Evolutionary conservation across 2,797 vertebrate species (phyloP), one percentile per base, ranked within the genome.

Genomic region (Tenualosa ilisha): DNA sequence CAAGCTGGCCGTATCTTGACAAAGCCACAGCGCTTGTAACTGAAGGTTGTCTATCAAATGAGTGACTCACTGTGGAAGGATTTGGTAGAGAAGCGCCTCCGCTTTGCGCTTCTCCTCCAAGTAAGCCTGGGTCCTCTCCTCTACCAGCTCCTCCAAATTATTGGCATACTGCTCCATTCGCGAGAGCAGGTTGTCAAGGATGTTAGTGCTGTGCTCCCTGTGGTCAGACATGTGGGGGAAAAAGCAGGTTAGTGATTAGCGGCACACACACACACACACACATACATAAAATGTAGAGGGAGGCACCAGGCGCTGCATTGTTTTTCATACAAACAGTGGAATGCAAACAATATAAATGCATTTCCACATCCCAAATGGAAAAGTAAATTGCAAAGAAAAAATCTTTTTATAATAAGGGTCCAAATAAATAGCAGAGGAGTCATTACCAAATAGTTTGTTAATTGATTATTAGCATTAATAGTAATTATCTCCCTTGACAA

Each of bases 81-180:
- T 99, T 92, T 99, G 98, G 95, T 98, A 97, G 40, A 99, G 97
- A 61, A 99, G 94, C 0, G 96, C 95, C 91, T 99, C 98, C 0
- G 97, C 98, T 84, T 97, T 98, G 89, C 96, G 96, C 84, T 98
- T 99, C 96, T 99, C 98, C 87, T 99, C 98, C 68, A 99, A 94
- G 87, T 99, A 99, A 0, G 98, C 98, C 87, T 99, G 97, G 0
- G 97, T 99, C 0, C 98, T 89, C 79, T 98, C 98, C 90, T 98
- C 97, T 90, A 99, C 98, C 92, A 99, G 94, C 90, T 97, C 97
- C 93, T 99, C 98, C 91, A 99, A 94, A 91, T 99, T 98, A 93
- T 97, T 97, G 90, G 98, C 98, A 0, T 99, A 99, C 86, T 97
- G 98, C 93, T 99, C 98, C 98, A 99, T 99, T 7, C 97, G 96